A percentile compares a stretch with the other conserved stretches of the same genome.
Evolutionary conservation across 2,113 vertebrate genomes (phyloP).

Genomic region (Pedetes capensis): DNA sequence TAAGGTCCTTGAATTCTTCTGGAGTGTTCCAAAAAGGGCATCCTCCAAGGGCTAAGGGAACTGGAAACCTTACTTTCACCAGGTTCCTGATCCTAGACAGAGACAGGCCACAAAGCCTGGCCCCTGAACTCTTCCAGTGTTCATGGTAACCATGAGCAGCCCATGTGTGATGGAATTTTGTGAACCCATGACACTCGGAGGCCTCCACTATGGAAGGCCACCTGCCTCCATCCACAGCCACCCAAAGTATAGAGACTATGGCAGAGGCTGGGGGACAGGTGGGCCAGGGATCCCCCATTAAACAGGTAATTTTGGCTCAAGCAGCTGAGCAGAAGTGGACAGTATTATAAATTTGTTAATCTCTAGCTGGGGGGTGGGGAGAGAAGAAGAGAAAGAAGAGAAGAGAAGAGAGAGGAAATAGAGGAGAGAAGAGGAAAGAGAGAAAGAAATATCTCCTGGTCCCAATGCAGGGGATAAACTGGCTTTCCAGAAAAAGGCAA

Average conservation of each 20-base stretch:
- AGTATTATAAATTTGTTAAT: not conserved
- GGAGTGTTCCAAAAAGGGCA: not conserved
- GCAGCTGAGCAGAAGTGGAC: too few relatives aligned
- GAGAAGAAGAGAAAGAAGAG: not conserved
- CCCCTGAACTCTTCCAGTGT: not conserved
- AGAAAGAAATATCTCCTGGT: too few relatives aligned
- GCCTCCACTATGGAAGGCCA: not conserved
- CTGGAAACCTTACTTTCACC: not conserved
- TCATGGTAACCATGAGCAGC: not conserved
- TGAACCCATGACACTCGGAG: not conserved
- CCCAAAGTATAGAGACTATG: not conserved
- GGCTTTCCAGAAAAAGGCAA: not conserved
- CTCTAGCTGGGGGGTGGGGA: not conserved
- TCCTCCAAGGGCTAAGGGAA: not conserved
- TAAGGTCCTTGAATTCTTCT: not conserved
- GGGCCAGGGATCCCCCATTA: not conserved
- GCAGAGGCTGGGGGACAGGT: not conserved
- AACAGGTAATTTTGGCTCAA: not conserved
- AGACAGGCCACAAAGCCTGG: not conserved
- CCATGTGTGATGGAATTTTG: not conserved
- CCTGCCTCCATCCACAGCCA: not conserved
- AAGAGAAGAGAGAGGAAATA: not conserved
- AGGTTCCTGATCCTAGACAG: not conserved
- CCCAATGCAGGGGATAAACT: not conserved
- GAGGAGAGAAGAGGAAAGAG: not conserved